Evolutionary conservation across 2,888 invertebrate genomes (phyloP), one percentile per base, ranked within the genome.

Genomic region (Prosapia bicincta): DNA sequence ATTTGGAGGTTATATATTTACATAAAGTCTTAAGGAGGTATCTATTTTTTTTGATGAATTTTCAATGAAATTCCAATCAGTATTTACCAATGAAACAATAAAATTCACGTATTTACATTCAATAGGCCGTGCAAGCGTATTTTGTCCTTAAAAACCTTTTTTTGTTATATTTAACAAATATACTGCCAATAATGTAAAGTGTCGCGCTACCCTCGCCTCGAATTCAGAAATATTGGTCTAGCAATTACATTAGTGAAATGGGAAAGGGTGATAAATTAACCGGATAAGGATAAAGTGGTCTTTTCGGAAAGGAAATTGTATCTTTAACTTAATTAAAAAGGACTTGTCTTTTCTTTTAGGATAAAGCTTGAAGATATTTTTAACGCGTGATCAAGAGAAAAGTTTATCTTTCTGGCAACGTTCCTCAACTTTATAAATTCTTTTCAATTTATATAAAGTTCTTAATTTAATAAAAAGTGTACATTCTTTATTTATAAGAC

Each of bases 201-300:
- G 54, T 20, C 54, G n/a, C 13, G 13, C 20, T 20, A n/a, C 54
- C 54, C 54, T 20, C 9, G 38, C 54, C 54, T 54, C 20, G 54
- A 54, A 54, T 54, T 20, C 54, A 54, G 54, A 54, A 54, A 54
- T 54, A 54, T 54, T 54, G 54, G 54, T 54, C 54, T 54, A 54
- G 54, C 54, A 54, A 54, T 54, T 54, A 54, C 54, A 54, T 54
- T 54, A 54, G 54, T 54, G 54, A 54, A 54, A 54, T 54, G n/a
- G 54, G 54, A 54, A 54, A 54, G 54, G 54, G 54, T 54, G 54
- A 54, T 54, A 54, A 54, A 54, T 54, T 54, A 54, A 54, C 6
- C n/a, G 54, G 54, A 54, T 54, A 54, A 54, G 54, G 54, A 54
- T 54, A 54, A 54, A 54, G 54, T 54, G 54, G 54, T 54, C 54